Evolutionary conservation across 1,140 invertebrate species (phyloP), one percentile per base, ranked within the genome.

Genomic region (Solenopsis fugax): DNA sequence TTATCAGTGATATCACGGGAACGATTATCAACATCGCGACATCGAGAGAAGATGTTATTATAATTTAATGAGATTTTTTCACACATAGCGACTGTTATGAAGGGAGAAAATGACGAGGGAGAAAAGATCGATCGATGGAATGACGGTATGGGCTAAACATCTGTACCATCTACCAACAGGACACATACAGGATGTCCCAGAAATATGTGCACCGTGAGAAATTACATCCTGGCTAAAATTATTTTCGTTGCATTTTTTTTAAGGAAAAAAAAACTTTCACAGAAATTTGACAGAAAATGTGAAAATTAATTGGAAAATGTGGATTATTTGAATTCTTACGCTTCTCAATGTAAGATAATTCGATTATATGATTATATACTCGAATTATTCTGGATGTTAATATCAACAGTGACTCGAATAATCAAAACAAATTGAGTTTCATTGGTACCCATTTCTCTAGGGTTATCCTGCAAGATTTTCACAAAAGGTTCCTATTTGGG

Each of bases 41-140:
- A 65, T 48, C 80, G 80, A 84, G 80, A 84, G 69, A 84, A 73
- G 24, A 48, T 50, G 48, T 48, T 71, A 56, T 71, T 81, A 60
- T 37, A 82, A 60, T 62, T 60, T 73, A 84, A 84, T 41, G 80
- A 84, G 80, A 84, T 81, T 81, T 73, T 82, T 41, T 45, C 21
- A 50, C 62, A 76, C 18, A 50, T 37, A 75, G 41, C 34, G 69
- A 75, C 41, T 50, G 21, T 69, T 60, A 75, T 24, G 41, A 84
- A 75, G 52, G 54, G 69, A 84, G 80, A 73, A 73, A 75, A 60
- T 75, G 54, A 84, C 54, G 50, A 58, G 24, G 41, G 69, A 29
- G 21, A 21, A 41, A 82, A 82, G 54, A 73, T 84, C 41, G 54
- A 24, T 37, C 24, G 69, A 60, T 60, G 80, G 41, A 84, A 62